Percentiles rank a stretch among this genome's conserved stretches.
These are phyloP conservation scores for Bursaphelenchus okinawaensis DNA, from an alignment of 2,888 invertebrate species.

Conservation along the genomic window DNA sequence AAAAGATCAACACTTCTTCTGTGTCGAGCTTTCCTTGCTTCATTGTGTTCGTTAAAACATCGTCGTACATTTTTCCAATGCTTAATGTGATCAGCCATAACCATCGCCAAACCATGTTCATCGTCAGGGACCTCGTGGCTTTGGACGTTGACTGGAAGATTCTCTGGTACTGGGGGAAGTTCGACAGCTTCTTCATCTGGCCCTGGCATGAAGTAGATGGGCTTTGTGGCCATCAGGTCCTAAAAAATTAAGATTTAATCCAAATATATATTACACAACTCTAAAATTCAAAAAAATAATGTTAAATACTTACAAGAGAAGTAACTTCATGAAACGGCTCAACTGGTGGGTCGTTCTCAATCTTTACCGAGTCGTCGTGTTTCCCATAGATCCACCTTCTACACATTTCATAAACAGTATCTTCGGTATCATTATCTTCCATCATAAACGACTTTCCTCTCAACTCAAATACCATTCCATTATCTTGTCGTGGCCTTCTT, in stretches of 20 bases:
- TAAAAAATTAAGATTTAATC: conserved; percentile 14
- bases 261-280: too few relatives aligned
- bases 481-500: conserved; percentile 28
- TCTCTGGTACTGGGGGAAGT: conserved; percentile 10
- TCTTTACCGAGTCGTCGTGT: conserved; percentile 31
- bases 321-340: conserved; percentile 3
- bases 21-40: conserved; percentile 29
- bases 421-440: conserved; percentile 31
- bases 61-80: conserved; percentile 46
- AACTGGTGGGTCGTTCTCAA: conserved; percentile 21
- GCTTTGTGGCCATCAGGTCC: conserved; percentile 43
- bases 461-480: conserved; percentile 49
- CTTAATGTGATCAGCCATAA: conserved; percentile 31
- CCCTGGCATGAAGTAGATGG: conserved; percentile 38
- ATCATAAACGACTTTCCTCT: conserved; percentile 53
- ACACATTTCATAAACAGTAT: conserved; percentile 43
- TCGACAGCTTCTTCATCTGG: conserved; percentile 21
- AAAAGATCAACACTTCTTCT: conserved; percentile 28
- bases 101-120: conserved; percentile 13
- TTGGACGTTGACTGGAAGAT: conserved; percentile 2
- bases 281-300: neutral
- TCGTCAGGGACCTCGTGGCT: conserved; percentile 21
- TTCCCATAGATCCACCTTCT: conserved; percentile 49
- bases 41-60: conserved; percentile 28
- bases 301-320: conserved; percentile 4